These are phyloP conservation scores for Dasypolia templi DNA, from an alignment of 2,888 invertebrate species.

Conservation along the genomic window DNA sequence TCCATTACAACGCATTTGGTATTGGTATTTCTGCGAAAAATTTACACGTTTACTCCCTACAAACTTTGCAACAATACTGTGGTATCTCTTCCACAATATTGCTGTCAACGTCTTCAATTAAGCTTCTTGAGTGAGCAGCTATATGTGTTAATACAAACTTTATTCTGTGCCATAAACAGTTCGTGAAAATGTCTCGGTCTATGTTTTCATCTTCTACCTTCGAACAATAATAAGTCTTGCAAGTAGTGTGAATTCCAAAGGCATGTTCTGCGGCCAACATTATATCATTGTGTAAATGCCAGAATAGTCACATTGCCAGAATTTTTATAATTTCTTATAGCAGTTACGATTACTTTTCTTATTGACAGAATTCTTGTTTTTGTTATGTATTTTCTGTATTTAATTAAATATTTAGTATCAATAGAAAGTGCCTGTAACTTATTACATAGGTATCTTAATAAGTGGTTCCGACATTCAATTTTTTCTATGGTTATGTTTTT, in stretches of 20 bases:
- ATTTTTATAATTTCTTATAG: slow-evolving; percentile 11
- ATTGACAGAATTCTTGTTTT: slow-evolving; percentile 5
- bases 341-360: slow-evolving; percentile 16
- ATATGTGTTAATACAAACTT: slow-evolving; percentile 8
- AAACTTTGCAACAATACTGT: slow-evolving; percentile 9
- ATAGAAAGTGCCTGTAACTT: slow-evolving; percentile 10
- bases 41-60: slow-evolving; percentile 10
- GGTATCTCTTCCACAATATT: slow-evolving; percentile 15
- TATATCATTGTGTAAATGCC: slow-evolving; percentile 11
- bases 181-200: slow-evolving; percentile 7
- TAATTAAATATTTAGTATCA: slow-evolving; percentile 15
- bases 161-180: slow-evolving; percentile 10
- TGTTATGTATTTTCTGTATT: slow-evolving; percentile 9
- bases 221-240: slow-evolving; percentile 13
- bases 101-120: slow-evolving; percentile 14
- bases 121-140: slow-evolving; percentile 19
- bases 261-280: slow-evolving; percentile 14
- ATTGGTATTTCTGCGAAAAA: slow-evolving; percentile 10
- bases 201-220: slow-evolving; percentile 6
- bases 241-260: slow-evolving; percentile 2
- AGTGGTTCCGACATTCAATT: slow-evolving; percentile 11
- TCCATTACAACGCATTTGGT: slow-evolving; percentile 10
- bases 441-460: slow-evolving; percentile 10
- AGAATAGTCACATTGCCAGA: slow-evolving; percentile 1
- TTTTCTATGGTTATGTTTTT: slow-evolving; percentile 14